Base-by-base conservation (phyloP, 1,140 invertebrate genomes). In the Dinoponera quadriceps region DNA sequence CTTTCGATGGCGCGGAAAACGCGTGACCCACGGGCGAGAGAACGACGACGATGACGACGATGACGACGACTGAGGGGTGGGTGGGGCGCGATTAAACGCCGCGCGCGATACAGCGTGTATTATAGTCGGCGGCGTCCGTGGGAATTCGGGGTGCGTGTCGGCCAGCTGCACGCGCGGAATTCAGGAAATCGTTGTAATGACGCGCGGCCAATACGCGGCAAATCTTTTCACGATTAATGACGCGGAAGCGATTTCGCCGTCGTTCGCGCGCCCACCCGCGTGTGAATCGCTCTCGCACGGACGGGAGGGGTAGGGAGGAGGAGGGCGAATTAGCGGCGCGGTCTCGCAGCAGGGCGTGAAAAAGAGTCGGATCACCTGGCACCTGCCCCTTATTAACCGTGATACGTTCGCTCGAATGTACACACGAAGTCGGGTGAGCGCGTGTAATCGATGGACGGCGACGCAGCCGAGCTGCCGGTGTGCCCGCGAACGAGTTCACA, bases 111-210 rank as follows among this genome's bases (percentile, higher is more conserved):
- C 86, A 44, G 7, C 38, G 74, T 80, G 80, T 63, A 80, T 13
- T 63, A 80, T 13, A 27, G 33, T 2, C 54, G 25, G 59, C 27
- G 38, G 25, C 9, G 38, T 85, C 85, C 92, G 91, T 93, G 91
- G 90, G 92, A 93, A 93, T 89, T 33, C 62, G 38, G 54, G 63
- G 29, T 44, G 18, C 65, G 33, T 48, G 75, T 38, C 48, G 60
- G 54, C 54, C 85, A 87, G 85, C 85, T 87, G 82, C 72, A n/a
- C n/a, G 88, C 84, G 88, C 85, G 75, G 71, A 90, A 92, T 91
- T 88, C 90, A 90, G 89, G 86, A 91, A 92, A 91, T 89, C 87
- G 88, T 84, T 82, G 81, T 84, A 87, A 89, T 88, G 63, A 85
- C 82, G 48, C 82, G 48, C 75, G 60, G 71, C 83, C 60, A 55